Evolutionary conservation across 2,888 invertebrate species (phyloP), one percentile per base, ranked within the genome.

Genomic region (Morpho deidamia): DNA sequence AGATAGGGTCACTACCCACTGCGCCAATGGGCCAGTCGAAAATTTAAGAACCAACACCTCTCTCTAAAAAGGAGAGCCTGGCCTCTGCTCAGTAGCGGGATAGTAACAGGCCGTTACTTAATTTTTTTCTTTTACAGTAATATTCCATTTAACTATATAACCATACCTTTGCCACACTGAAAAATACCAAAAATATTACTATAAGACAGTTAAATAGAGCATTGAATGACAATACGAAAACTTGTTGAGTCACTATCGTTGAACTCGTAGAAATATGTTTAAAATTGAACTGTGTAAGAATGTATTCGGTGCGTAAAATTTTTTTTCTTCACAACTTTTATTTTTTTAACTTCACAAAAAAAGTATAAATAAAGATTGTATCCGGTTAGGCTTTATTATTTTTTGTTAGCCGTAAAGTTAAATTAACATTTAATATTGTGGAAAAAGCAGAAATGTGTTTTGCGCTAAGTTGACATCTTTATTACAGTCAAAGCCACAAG

Each of bases 351-450:
- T 43, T 38, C 44, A 43, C 32, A 50, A 50, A 50, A 50, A 50
- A 38, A 38, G 50, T 44, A 44, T 38, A 44, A 43, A 43, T 33
- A 38, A 44, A 43, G 42, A 14, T 50, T 38, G 50, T 38, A 50
- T 50, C 43, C 50, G 50, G 50, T 37, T 50, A 11, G 35, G 10
- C 10, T 50, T 50, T 43, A 44, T 50, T 50, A 50, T 50, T 50
- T 50, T 32, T 32, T 42, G 42, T 38, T 32, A 38, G 43, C 38
- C 43, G 23, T 23, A 42, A 38, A 50, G 43, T 11, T 32, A 50
- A 38, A 49, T 49, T 49, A 50, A 43, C 37, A 43, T 38, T 32
- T 42, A 50, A 10, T 32, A 32, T n/a, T 23, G 33, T 10, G 43
- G 32, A 50, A 50, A 43, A 43, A 50, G 23, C 37, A 37, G 37